phyloP scores from a whole-genome alignment of 2,113 vertebrate species.

The Cygnus buccinator region DNA sequence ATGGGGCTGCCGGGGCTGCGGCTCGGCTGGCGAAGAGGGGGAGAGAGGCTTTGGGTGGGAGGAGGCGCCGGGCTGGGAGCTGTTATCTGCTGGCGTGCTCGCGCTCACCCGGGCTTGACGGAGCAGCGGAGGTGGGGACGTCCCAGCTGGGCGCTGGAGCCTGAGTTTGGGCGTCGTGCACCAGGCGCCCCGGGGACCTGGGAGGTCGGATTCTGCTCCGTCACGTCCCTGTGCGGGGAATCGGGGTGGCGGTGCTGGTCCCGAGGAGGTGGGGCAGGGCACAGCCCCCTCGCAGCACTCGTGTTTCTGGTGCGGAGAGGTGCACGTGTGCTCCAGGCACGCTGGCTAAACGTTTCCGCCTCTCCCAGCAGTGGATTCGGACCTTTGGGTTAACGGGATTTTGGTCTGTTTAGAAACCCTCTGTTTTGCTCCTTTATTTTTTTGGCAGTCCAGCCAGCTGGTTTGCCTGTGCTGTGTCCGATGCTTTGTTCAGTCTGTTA shows the following conservation, averaged over 20 bases:
- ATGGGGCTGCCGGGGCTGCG: constrained; percentile 40
- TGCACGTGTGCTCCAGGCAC: background rate
- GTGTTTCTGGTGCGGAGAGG: background rate
- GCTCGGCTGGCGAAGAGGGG: background rate
- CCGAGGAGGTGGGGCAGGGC: background rate
- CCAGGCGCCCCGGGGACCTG: background rate
- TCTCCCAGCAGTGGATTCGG: background rate
- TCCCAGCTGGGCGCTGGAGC: background rate
- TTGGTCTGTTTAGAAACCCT: background rate
- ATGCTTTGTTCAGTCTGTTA: background rate
- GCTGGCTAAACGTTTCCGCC: background rate
- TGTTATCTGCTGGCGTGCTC: background rate
- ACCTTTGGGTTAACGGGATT: background rate
- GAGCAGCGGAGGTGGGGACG: background rate
- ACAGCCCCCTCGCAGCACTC: background rate
- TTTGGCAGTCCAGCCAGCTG: background rate
- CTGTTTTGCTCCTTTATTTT: background rate
- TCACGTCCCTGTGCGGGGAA: accelerated
- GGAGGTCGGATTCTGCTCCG: accelerated
- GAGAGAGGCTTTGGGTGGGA: background rate
- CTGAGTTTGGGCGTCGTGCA: background rate
- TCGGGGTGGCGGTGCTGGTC: background rate
- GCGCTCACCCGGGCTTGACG: background rate
- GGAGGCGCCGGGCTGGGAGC: background rate
- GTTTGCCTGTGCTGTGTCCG: background rate